These are phyloP conservation scores for Tetramorium parvispinum DNA, from an alignment of 1,140 invertebrate species.

Conservation along the genomic window DNA sequence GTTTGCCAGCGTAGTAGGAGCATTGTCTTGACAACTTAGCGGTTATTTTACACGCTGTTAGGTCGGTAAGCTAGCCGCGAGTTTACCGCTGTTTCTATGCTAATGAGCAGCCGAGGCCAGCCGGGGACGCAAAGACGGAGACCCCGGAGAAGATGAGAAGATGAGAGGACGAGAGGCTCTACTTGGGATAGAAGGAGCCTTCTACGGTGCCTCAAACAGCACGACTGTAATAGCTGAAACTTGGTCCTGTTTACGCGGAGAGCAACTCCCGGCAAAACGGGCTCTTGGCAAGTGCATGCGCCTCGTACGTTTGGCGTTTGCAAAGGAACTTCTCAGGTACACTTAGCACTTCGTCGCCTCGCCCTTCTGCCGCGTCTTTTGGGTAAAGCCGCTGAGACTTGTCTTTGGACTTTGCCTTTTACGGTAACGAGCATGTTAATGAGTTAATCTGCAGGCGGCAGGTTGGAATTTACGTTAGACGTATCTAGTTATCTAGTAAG, in stretches of 20 bases:
- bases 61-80: slow-evolving; percentile 84
- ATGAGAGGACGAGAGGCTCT: not conserved
- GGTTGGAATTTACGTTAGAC: not conserved
- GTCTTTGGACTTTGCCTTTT: not conserved
- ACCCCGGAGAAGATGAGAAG: slow-evolving; percentile 23
- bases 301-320: slow-evolving; percentile 44
- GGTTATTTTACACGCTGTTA: slow-evolving; percentile 87
- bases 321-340: slow-evolving; percentile 10
- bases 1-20: slow-evolving; percentile 57
- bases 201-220: slow-evolving; percentile 32
- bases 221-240: slow-evolving; percentile 60
- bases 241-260: slow-evolving; percentile 39
- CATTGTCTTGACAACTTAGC: slow-evolving; percentile 86
- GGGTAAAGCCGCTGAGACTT: not conserved
- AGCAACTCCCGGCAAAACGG: slow-evolving; percentile 58
- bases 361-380: not conserved
- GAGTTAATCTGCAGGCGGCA: not conserved
- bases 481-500: not conserved
- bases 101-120: slow-evolving; percentile 79
- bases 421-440: not conserved
- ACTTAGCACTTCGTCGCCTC: not conserved
- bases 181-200: not conserved
- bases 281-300: slow-evolving; percentile 44
- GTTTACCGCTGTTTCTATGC: slow-evolving; percentile 85
- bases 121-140: slow-evolving; percentile 24